Evolutionary conservation across 2,797 vertebrate species (phyloP).

Genomic region (Nannoperca obscura): DNA sequence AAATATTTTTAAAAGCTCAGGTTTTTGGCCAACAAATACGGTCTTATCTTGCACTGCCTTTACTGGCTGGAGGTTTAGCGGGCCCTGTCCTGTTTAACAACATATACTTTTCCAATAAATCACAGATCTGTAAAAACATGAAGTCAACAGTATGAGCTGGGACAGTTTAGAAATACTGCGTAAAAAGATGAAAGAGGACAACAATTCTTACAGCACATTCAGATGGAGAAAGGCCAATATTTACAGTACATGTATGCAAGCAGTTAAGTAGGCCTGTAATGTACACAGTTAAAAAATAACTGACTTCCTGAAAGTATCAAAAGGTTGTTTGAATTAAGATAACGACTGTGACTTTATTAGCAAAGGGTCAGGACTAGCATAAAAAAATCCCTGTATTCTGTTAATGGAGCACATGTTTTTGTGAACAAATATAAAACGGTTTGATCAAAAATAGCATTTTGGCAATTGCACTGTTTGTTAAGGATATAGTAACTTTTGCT

Average conservation of each 20-base stretch:
- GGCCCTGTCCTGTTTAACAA: neutral
- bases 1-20: slow-evolving; percentile 17
- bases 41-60: slow-evolving; percentile 12
- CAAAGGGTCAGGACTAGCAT: neutral
- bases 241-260: neutral
- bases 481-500: neutral
- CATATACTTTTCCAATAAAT: slow-evolving; percentile 9
- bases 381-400: neutral
- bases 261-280: neutral
- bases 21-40: slow-evolving; percentile 8
- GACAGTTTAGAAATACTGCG: neutral
- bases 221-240: neutral
- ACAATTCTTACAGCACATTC: neutral
- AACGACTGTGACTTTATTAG: neutral
- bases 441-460: neutral
- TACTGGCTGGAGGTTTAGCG: neutral
- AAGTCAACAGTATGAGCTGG: neutral
- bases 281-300: neutral
- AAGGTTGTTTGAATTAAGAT: neutral
- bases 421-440: neutral
- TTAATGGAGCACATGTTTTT: neutral
- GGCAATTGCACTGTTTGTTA: neutral
- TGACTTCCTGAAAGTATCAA: neutral
- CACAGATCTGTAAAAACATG: neutral
- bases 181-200: neutral